These are phyloP conservation scores for Anhinga rufa DNA, from an alignment of 2,113 vertebrate genomes.

Conservation along the genomic window DNA sequence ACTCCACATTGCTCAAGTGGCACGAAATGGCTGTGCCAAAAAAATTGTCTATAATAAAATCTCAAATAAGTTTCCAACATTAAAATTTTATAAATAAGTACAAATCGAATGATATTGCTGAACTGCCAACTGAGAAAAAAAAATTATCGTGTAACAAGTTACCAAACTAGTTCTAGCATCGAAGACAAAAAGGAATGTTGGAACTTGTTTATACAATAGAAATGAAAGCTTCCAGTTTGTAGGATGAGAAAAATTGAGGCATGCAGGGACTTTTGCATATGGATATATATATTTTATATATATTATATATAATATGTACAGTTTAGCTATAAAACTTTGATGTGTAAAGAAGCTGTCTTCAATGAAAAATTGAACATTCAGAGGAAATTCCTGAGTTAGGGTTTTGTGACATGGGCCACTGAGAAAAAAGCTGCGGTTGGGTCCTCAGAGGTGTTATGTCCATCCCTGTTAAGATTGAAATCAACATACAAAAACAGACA, in stretches of 20 bases:
- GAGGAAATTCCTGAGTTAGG: slow-evolving; percentile 99
- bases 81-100: slow-evolving; percentile 82
- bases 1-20: slow-evolving; percentile 81
- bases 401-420: slow-evolving; percentile 94
- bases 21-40: slow-evolving; percentile 61
- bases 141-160: slow-evolving; percentile 72
- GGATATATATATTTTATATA: slow-evolving; percentile 84
- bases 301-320: slow-evolving; percentile 88
- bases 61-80: slow-evolving; percentile 81
- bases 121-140: slow-evolving; percentile 70
- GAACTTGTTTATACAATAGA: slow-evolving; percentile 84
- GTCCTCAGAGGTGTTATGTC: slow-evolving; percentile 90
- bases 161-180: slow-evolving; percentile 79
- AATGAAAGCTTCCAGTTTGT: slow-evolving; percentile 85
- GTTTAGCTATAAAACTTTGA: slow-evolving; percentile 88
- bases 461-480: slow-evolving; percentile 87
- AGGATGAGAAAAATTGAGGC: slow-evolving; percentile 86
- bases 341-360: slow-evolving; percentile 90
- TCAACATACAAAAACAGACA: slow-evolving; percentile 83
- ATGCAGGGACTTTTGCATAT: slow-evolving; percentile 96
- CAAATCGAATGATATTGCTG: slow-evolving; percentile 86
- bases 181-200: slow-evolving; percentile 98
- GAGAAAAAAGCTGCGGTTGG: slow-evolving; percentile 87
- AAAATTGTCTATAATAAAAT: slow-evolving; percentile 63
- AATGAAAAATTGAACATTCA: slow-evolving; percentile 98